Evolutionary conservation across 2,888 invertebrate species (phyloP), one percentile per base, ranked within the genome.

Genomic region (Mythimna lalbum): DNA sequence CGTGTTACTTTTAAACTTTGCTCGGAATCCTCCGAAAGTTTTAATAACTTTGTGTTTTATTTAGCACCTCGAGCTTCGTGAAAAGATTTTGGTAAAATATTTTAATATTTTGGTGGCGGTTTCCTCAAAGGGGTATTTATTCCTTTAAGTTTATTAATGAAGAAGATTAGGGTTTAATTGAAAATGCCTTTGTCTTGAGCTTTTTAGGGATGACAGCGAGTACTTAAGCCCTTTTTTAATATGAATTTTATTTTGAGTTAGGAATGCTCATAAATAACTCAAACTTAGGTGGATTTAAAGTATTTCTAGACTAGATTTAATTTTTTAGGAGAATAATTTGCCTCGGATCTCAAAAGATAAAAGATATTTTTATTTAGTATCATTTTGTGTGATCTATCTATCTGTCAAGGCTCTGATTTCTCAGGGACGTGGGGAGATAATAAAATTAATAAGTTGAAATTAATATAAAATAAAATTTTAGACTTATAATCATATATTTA

Each of bases 31-130:
- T 52, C 6, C 1, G n/a, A 60, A 83, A 83, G 75, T 82, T 83
- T 77, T 85, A 85, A 83, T 82, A 73, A 82, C 71, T 84, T 82
- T 76, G 73, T 80, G 69, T 83, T 85, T 80, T 72, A 76, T 85
- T 82, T 80, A 65, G 75, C 85, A 85, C 78, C 80, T 80, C 69
- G 60, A 53, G 61, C 33, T 63, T 76, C 47, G 64, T 66, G 75
- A 82, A 82, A 69, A 80, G 71, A 78, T 77, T 82, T 72, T 70
- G 61, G 72, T 80, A 63, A 70, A 82, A 73, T 23, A 63, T 78
- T 70, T 71, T 71, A 72, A 67, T 79, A 82, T 60, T 80, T 82
- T 69, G 67, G 59, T 62, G 75, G 78, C 47, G 57, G 60, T 73
- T 55, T 68, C 14, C 53, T 59, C 43, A 73, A 82, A 77, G 61